Base-by-base conservation (phyloP, 2,797 vertebrate genomes). In the Arrhamphus sclerolepis region DNA sequence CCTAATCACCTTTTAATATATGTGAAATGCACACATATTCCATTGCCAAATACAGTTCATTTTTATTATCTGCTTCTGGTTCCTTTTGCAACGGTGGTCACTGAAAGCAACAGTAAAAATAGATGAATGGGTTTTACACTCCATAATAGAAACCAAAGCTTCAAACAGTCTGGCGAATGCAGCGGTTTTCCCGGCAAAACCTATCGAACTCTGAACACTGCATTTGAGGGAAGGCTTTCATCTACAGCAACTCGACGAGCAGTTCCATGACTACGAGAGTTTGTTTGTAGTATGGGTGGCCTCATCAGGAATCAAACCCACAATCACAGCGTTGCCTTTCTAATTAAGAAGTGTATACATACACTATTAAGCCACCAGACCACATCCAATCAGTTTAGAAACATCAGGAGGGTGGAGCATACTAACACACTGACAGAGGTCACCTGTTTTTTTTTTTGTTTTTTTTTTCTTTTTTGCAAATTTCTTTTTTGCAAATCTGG, bases 201-300 rank as follows among this genome's bases (percentile, higher is more conserved):
- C 71, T 84, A 79, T 81, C 56, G 56, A 82, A 78, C 79, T 82
- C 78, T 53, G 70, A 78, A 76, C 56, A 58, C 70, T 70, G 59
- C 66, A 46, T 81, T 83, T 53, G 77, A 71, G 75, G 64, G 74
- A 75, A 75, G 63, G 66, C 81, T 85, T 84, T 86, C 72, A 88
- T 85, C 78, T 77, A n/a, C 67, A 71, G 62, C 17, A 28, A 58
- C 75, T 67, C 42, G 49, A 73, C 28, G 68, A 71, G 70, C 70
- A 63, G 62, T 50, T 26, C 75, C 64, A 59, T 57, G 62, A 71
- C 77, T 66, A 61, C 79, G 59, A 52, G 52, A 76, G 77, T 84
- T 81, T 85, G 81, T 87, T 87, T 84, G 87, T 85, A 89, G 72
- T 77, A 53, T 84, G 87, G 86, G 90, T 89, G 90, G 87, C 84